These are phyloP conservation scores for Zoroaster sp. DNA, from an alignment of 53 echinoderm and acorn worm species.

Conservation along the genomic window DNA sequence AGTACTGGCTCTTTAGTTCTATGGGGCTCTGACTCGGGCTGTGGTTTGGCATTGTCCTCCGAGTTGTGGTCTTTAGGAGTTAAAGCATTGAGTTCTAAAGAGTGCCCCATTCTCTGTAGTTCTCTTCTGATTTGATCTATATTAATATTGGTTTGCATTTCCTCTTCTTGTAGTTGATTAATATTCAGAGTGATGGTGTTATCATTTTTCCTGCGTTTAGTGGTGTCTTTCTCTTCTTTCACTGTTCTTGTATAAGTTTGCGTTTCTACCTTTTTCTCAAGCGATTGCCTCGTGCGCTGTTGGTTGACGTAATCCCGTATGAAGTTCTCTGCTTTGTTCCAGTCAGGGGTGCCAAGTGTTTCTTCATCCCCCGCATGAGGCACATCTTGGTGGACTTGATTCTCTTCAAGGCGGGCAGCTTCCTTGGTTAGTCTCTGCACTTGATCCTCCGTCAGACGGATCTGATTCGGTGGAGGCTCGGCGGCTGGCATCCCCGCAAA, in stretches of 20 bases:
- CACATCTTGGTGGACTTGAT: not conserved
- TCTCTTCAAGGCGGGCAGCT: not conserved
- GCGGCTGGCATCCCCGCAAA: not conserved
- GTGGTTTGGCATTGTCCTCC: not conserved
- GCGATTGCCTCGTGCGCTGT: constrained; percentile 23
- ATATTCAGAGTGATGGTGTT: not conserved
- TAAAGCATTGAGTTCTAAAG: not conserved
- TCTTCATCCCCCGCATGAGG: not conserved
- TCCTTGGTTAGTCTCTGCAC: not conserved
- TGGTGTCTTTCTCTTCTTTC: not conserved
- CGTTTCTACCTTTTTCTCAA: not conserved
- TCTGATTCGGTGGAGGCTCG: constrained; percentile 13
- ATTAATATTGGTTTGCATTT: not conserved
- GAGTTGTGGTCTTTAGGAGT: not conserved
- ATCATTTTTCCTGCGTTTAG: not conserved
- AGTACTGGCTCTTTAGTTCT: constrained; percentile 22
- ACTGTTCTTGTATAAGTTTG: not conserved
- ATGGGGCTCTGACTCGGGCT: constrained; percentile 8
- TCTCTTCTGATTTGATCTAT: constrained; percentile 29
- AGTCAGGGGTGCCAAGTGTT: not conserved
- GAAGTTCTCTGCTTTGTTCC: constrained; percentile 29
- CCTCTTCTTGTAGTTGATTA: constrained; percentile 10
- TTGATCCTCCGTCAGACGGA: constrained; percentile 20
- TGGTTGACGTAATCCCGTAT: constrained; percentile 32
- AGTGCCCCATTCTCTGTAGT: constrained; percentile 6